phyloP scores from a whole-genome alignment of 2,113 vertebrate species.

The Pogonocichla stellata region DNA sequence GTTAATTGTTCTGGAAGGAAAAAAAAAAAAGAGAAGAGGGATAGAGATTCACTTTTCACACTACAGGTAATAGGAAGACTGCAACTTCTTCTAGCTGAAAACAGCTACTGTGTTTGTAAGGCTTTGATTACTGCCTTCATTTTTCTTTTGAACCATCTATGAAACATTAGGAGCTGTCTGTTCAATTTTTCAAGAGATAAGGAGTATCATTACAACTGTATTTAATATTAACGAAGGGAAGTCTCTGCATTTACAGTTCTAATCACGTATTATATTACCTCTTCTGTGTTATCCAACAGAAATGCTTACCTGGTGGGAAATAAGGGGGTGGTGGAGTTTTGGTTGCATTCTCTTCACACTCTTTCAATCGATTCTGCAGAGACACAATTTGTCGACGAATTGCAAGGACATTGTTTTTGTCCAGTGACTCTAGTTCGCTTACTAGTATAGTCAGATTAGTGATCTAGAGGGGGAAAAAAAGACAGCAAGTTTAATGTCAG shows the following conservation, averaged over 20 bases:
- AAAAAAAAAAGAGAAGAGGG: not conserved
- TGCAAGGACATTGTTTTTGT: constrained; percentile 75
- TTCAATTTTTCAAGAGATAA: not conserved
- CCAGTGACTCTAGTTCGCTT: constrained; percentile 70
- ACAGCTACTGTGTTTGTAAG: not conserved
- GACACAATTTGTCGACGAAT: constrained; percentile 67
- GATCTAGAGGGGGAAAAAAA: constrained; percentile 68
- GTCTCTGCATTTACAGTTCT: not conserved
- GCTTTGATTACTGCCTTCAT: not conserved
- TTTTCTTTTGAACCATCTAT: not conserved
- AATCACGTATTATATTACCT: not conserved
- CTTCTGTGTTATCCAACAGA: not conserved
- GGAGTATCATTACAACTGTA: not conserved
- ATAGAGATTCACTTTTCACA: not conserved
- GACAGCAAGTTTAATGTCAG: not conserved
- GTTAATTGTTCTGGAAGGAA: not conserved
- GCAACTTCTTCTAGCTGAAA: not conserved
- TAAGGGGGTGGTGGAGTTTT: not conserved
- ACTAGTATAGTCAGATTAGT: constrained; percentile 76
- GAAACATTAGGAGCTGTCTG: not conserved
- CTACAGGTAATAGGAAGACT: not conserved
- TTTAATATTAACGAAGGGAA: constrained; percentile 18
- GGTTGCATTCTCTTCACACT: constrained; percentile 52
- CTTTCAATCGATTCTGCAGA: constrained; percentile 67
- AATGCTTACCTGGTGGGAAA: constrained; percentile 65